Evolutionary conservation across 2,888 invertebrate genomes (phyloP).

Genomic region (Pediacus dermestoides): DNA sequence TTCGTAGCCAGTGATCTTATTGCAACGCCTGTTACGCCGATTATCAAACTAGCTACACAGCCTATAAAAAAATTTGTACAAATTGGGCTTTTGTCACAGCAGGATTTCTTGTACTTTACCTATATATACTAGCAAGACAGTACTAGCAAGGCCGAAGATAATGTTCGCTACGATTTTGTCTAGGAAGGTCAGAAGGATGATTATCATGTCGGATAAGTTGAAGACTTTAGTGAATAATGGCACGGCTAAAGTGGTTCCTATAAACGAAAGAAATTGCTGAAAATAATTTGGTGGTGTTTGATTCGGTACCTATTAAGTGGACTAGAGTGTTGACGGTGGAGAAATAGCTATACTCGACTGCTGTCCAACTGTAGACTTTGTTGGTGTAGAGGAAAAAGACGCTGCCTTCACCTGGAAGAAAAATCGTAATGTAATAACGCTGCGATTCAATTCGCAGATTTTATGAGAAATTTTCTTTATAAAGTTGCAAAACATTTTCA

Average conservation of each 20-base stretch:
- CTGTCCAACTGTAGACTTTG: conserved; percentile 58
- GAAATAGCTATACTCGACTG: conserved; percentile 58
- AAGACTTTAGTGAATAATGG: conserved; percentile 44
- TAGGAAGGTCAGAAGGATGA: conserved; percentile 46
- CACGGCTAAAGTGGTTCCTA: conserved; percentile 40
- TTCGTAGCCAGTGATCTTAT: conserved; percentile 47
- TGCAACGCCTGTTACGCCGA: conserved; percentile 41
- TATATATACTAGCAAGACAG: conserved; percentile 41
- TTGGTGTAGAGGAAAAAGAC: conserved; percentile 59
- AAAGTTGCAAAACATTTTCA: too few species aligned
- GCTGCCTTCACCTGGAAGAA: conserved; percentile 56
- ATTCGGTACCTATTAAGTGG: conserved; percentile 52
- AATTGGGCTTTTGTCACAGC: background rate
- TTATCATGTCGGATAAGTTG: conserved; percentile 44
- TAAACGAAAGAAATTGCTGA: conserved; percentile 14
- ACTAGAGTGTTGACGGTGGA: conserved; percentile 56
- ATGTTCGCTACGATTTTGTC: conserved; percentile 49
- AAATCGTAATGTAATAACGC: conserved; percentile 7
- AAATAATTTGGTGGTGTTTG: background rate
- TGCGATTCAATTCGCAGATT: background rate
- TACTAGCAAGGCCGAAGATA: conserved; percentile 44
- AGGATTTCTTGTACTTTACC: conserved; percentile 36
- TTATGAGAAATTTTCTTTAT: background rate
- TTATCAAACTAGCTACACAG: conserved; percentile 43
- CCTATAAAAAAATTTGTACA: too few species aligned